Evolutionary conservation across 2,797 vertebrate species (phyloP), one percentile per base, ranked within the genome.

Genomic region (Oceanodroma leucorhoa): DNA sequence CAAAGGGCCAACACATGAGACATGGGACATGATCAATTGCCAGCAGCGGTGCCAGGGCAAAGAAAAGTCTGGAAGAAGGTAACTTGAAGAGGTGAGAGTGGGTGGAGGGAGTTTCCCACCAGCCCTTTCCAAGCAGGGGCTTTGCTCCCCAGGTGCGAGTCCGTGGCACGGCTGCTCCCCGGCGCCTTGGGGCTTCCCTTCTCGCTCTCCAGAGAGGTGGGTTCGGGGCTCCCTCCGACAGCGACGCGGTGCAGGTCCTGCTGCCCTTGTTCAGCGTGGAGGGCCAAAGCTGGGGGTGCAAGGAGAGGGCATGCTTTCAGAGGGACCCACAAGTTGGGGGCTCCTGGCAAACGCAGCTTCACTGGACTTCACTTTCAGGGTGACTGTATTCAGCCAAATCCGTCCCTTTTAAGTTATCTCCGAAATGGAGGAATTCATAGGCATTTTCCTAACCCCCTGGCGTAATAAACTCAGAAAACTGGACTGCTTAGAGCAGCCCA

Each of bases 181-280:
- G 1, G 22, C 4, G 3, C 36, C 2, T 1, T 4, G 18, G 18
- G 10, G 9, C 4, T 75, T 34, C 18, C 20, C 27, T 60, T 27
- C 36, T 57, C 1, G 0, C 12, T 34, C 53, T n/a, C 53, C 1
- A 11, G 60, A 62, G 67, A 67, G 8, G 16, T 2, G 5, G 15
- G 7, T 61, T 76, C 2, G 6, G 34, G 51, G 29, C 46, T 61
- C 45, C 46, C 10, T 50, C 40, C 3, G 1, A 19, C 7, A 5
- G 40, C 0, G 0, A 62, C 0, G 13, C 1, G 1, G 23, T 12
- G 4, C 21, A 36, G 45, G 38, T 30, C 34, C 36, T 71, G 43
- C 45, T 71, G 45, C 34, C 30, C 29, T 64, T 46, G 45, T 8
- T 61, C 54, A 2, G n/a, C 23, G 48, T 32, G 11, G 29, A 61